These are phyloP conservation scores for Invenusta paracnida DNA, from an alignment of 2,888 invertebrate species.

Conservation along the genomic window DNA sequence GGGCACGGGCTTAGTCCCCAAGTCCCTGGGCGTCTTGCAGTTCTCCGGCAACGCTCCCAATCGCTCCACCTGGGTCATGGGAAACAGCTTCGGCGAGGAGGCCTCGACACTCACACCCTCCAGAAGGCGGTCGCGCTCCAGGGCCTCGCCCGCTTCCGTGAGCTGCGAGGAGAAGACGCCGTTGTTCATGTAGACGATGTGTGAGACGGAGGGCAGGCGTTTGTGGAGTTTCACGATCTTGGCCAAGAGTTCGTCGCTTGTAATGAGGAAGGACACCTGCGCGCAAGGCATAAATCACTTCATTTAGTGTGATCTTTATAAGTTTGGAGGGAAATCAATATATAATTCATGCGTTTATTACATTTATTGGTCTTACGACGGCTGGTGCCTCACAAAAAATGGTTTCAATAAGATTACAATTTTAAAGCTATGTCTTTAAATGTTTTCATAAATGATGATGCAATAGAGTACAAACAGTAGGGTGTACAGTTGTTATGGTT, in stretches of 20 bases:
- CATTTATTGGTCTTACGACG: too few relatives aligned
- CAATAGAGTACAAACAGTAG: too few relatives aligned
- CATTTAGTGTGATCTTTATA: not conserved
- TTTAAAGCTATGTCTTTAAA: too few relatives aligned
- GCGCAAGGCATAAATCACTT: not conserved
- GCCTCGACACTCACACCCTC: slow-evolving; percentile 62
- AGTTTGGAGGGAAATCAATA: too few relatives aligned
- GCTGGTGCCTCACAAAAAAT: too few relatives aligned
- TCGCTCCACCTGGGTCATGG: slow-evolving; percentile 71
- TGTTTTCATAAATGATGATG: too few relatives aligned
- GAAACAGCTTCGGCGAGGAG: slow-evolving; percentile 71
- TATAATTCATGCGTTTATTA: too few relatives aligned
- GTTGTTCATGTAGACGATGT: slow-evolving; percentile 59
- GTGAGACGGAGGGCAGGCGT: slow-evolving; percentile 68
- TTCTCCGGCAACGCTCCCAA: slow-evolving; percentile 61
- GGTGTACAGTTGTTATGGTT: too few relatives aligned
- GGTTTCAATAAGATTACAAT: too few relatives aligned
- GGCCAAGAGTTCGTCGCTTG: slow-evolving; percentile 81
- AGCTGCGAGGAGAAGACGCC: slow-evolving; percentile 49
- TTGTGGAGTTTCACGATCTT: slow-evolving; percentile 66
- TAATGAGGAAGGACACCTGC: slow-evolving; percentile 56
- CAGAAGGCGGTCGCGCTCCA: slow-evolving; percentile 47
- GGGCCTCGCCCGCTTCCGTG: slow-evolving; percentile 46
- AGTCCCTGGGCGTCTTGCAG: slow-evolving; percentile 47
- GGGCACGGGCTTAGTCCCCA: slow-evolving; percentile 63